Conservation (phyloP, 2,797 vertebrate genomes). For the Ciconia nigra region DNA sequence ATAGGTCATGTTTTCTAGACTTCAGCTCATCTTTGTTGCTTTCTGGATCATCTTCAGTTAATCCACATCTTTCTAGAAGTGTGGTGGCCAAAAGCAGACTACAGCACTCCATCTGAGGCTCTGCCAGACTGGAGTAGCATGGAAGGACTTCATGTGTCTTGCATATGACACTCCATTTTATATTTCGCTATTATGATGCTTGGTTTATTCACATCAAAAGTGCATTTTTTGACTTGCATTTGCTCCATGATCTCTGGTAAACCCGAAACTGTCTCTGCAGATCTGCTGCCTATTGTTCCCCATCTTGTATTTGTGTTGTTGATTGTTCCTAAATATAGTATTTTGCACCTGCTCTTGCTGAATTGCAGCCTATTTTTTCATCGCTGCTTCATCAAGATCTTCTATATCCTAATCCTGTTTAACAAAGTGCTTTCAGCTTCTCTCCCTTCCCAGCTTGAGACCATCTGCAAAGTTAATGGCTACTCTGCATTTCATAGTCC, state of each 20-base stretch:
- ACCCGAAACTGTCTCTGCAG: not conserved
- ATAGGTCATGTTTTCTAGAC: not conserved
- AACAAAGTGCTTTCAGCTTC: not conserved
- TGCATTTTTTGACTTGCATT: not conserved
- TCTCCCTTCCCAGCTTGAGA: not conserved
- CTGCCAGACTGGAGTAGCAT: not conserved
- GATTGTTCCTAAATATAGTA: not conserved
- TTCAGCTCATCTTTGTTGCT: not conserved
- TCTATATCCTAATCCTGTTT: not conserved
- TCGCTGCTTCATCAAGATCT: not conserved
- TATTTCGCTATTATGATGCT: fast-evolving
- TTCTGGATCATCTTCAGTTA: not conserved
- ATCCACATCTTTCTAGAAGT: not conserved
- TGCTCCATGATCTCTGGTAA: not conserved
- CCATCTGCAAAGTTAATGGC: not conserved
- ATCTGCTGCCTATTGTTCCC: not conserved
- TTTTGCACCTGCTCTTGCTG: not conserved
- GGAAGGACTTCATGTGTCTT: not conserved
- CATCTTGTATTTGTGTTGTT: not conserved
- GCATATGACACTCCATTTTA: no score
- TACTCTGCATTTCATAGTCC: not conserved
- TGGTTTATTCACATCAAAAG: not conserved
- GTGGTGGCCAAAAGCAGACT: not conserved
- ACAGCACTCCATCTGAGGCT: not conserved
- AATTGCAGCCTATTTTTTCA: not conserved